Evolutionary conservation across 2,797 vertebrate species (phyloP), one percentile per base, ranked within the genome.

Genomic region (Erpetoichthys calabaricus): DNA sequence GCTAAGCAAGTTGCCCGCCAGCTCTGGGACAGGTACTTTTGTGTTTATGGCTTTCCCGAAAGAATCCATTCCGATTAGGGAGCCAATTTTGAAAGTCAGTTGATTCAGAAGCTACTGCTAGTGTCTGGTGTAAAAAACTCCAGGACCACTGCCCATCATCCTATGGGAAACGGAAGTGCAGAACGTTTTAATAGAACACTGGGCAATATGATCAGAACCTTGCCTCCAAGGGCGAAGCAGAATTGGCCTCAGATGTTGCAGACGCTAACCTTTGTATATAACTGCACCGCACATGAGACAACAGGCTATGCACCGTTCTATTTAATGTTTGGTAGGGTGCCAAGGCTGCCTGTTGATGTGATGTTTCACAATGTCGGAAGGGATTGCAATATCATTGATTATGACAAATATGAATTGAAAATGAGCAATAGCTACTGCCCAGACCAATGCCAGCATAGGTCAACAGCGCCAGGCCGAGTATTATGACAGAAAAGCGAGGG

Each of bases 51-150:
- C 5, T 54, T 62, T 41, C 60, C 52, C 51, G 45, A 58, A 47
- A 46, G 50, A 42, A 62, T 62, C 44, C 56, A 62, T 45, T 59
- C 57, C 41, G 61, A 62, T 41, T 56, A 62, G 7, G 61, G 61
- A 5, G 57, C 61, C 42, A 61, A 58, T 47, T 59, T 62, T 62
- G 47, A 61, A 42, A 62, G 60, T 53, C 41, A 44, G 45, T 56
- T 62, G 43, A 25, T 58, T 7, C 50, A 52, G 42, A 60, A n/a
- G n/a, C n/a, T n/a, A 56, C 51, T 55, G 8, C 47, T 45, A 51
- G 46, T 52, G 51, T 47, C 58, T 52, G 57, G 57, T 44, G 57
- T 59, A 45, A 8, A 54, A 5, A 59, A 59, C 43, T 59, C 57
- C 41, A 46, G 52, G 42, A 59, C 57, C 8, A 59, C 56, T 46